phyloP scores from a whole-genome alignment of 2,113 vertebrate species.

The Cyprinodon variegatus region DNA sequence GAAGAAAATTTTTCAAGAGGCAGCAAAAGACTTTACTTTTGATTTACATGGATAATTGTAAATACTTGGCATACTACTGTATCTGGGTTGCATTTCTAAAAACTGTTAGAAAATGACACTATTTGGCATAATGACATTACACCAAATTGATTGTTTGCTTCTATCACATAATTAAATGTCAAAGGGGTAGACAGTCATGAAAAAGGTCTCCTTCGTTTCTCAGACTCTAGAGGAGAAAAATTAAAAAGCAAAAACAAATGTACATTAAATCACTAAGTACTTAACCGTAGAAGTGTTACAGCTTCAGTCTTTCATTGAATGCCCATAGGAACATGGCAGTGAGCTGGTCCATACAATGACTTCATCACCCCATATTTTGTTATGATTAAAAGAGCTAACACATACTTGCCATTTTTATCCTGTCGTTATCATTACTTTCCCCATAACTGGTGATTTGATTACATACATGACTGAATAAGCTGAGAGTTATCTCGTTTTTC shows the following conservation, averaged over 20 bases:
- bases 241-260: neutral
- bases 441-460: slow-evolving; percentile 56
- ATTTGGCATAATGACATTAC: too few species aligned
- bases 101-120: too few species aligned
- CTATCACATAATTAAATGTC: neutral
- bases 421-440: slow-evolving; percentile 12
- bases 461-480: slow-evolving; percentile 61
- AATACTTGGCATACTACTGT: neutral
- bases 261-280: slow-evolving; percentile 6
- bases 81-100: neutral
- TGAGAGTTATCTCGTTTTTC: slow-evolving; percentile 54
- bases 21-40: neutral
- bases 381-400: slow-evolving; percentile 45
- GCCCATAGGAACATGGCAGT: slow-evolving; percentile 45
- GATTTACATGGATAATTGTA: neutral
- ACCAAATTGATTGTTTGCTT: neutral
- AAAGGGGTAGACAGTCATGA: neutral
- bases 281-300: slow-evolving; percentile 19
- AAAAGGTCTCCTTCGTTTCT: neutral
- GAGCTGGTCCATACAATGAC: slow-evolving; percentile 29
- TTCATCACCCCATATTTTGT: slow-evolving; percentile 33
- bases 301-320: neutral
- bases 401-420: slow-evolving; percentile 49
- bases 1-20: neutral
- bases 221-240: neutral